These are phyloP conservation scores for Brachionus plicatilis DNA, from an alignment of 1,140 invertebrate genomes.

Conservation along the genomic window DNA sequence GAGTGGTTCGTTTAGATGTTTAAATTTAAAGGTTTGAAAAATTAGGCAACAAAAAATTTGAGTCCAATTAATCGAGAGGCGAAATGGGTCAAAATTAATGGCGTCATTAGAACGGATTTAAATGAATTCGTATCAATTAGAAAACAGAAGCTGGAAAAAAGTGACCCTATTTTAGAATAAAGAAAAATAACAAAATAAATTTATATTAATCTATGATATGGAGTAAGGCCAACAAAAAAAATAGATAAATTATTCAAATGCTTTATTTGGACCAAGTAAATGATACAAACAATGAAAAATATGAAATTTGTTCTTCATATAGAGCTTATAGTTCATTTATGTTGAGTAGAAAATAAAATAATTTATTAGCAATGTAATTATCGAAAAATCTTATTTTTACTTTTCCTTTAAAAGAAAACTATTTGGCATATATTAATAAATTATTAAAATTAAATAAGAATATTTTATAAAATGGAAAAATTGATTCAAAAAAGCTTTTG, in stretches of 20 bases:
- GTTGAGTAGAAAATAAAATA: slow-evolving; percentile 10
- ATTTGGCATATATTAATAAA: not conserved
- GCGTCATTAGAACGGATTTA: not conserved
- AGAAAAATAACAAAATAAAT: not conserved
- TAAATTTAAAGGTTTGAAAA: not conserved
- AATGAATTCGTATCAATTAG: not conserved
- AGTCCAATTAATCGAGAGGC: not conserved
- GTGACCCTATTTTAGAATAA: not conserved
- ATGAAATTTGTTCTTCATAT: not conserved
- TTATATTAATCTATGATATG: not conserved
- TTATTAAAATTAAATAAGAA: slow-evolving; percentile 4
- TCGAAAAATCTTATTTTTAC: not conserved
- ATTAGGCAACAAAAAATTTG: not conserved
- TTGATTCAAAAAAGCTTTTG: too few species aligned
- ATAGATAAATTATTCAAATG: not conserved
- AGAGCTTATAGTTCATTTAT: not conserved
- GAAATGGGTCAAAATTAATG: not conserved
- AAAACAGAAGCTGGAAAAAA: not conserved
- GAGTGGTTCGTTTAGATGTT: not conserved
- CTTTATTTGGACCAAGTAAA: not conserved
- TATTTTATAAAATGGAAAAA: not conserved
- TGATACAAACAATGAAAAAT: not conserved
- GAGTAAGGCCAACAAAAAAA: not conserved
- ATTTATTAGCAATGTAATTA: not conserved
- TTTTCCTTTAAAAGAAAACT: not conserved